Percentiles rank a stretch among this genome's conserved stretches.
These are phyloP conservation scores for Cliona cf. orientalis DNA, from an alignment of 37 sponge, comb jelly and placozoan genomes.

Conservation along the genomic window DNA sequence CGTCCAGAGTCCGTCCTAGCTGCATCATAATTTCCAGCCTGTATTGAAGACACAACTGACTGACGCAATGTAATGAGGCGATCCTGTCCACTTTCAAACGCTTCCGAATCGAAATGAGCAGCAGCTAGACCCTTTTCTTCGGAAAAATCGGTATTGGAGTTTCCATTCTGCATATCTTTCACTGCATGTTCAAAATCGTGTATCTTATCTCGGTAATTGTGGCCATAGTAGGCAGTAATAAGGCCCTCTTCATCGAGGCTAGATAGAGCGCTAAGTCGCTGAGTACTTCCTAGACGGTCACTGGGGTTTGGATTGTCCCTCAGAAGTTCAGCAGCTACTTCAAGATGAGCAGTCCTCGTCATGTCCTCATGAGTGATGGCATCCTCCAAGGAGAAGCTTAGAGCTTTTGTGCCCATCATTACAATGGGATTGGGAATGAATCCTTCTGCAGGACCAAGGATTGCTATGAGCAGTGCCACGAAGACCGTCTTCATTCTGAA, in stretches of 20 bases:
- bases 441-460: no score
- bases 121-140: not conserved
- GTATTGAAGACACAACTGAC: not conserved
- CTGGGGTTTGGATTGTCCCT: constrained; percentile 50
- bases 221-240: constrained; percentile 45
- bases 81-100: constrained; percentile 44
- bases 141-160: constrained; percentile 37
- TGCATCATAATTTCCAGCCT: no score
- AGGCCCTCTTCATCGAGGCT: constrained; percentile 2
- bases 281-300: constrained; percentile 16
- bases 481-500: no score
- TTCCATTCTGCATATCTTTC: constrained; percentile 25
- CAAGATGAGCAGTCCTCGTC: constrained; percentile 26
- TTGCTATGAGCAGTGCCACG: no score
- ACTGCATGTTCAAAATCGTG: constrained; percentile 22
- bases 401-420: no score
- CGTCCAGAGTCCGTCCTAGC: no score
- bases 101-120: constrained; percentile 56
- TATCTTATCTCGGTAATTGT: not conserved
- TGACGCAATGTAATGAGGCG: constrained; percentile 5
- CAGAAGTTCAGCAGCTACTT: constrained; percentile 31
- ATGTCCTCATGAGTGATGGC: constrained; percentile 37
- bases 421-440: no score
- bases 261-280: constrained; percentile 16
- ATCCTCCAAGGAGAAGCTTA: not conserved